Evolutionary conservation across 1,140 invertebrate genomes (phyloP).

Genomic region (Drosophila ogumai): DNA sequence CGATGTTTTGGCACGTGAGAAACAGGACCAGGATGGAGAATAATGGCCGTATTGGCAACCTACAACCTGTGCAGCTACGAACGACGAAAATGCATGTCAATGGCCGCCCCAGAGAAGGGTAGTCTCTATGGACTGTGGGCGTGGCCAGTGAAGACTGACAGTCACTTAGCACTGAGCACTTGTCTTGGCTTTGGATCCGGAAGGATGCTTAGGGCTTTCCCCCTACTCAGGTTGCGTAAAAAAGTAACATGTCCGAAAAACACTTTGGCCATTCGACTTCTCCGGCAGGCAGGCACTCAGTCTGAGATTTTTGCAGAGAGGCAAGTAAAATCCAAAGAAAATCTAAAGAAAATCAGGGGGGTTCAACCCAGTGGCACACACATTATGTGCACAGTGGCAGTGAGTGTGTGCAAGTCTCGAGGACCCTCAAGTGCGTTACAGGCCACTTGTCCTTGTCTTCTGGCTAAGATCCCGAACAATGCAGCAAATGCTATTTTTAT

Average conservation of each 20-base stretch:
- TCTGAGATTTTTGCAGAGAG: slow-evolving; percentile 18
- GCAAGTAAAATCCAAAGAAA: slow-evolving; percentile 8
- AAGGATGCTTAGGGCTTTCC: slow-evolving; percentile 20
- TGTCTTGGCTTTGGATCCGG: slow-evolving; percentile 12
- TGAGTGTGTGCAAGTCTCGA: slow-evolving; percentile 40
- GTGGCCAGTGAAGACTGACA: slow-evolving; percentile 25
- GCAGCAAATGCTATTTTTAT: slow-evolving; percentile 29
- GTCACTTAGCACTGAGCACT: slow-evolving; percentile 47
- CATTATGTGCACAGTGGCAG: slow-evolving; percentile 6
- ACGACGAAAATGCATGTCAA: slow-evolving; percentile 44
- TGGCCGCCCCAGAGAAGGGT: slow-evolving; percentile 9
- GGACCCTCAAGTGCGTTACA: slow-evolving; percentile 49
- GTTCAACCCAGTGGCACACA: not conserved
- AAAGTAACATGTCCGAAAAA: slow-evolving; percentile 39
- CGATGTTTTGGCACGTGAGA: slow-evolving; percentile 22
- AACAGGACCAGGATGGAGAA: not conserved
- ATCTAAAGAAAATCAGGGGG: slow-evolving; percentile 1
- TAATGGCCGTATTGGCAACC: slow-evolving; percentile 23
- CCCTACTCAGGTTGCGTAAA: not conserved
- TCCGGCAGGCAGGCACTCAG: slow-evolving; percentile 17
- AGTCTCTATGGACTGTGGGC: not conserved
- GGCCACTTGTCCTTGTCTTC: slow-evolving; percentile 57
- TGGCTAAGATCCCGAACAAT: slow-evolving; percentile 26
- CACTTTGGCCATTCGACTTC: slow-evolving; percentile 47
- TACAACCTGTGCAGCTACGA: slow-evolving; percentile 4